Evolutionary conservation across 2,888 invertebrate species (phyloP).

Genomic region (Epistrophe grossulariae): DNA sequence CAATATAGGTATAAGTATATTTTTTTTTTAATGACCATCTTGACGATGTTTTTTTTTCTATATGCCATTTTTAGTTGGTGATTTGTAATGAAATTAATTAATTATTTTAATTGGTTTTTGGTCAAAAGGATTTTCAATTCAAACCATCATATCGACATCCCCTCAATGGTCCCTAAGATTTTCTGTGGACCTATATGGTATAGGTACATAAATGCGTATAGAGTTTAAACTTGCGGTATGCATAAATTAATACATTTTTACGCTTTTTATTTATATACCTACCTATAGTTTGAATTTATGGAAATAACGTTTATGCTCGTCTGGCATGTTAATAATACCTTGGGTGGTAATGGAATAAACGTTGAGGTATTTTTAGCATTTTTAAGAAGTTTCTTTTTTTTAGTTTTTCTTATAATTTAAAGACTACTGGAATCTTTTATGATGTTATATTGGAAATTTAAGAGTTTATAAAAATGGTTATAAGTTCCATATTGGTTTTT

Average conservation of each 20-base stretch:
- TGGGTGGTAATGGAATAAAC: conserved; percentile 69
- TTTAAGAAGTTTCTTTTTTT: conserved; percentile 25
- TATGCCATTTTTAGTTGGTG: conserved; percentile 34
- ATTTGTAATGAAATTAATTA: conserved; percentile 72
- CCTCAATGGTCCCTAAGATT: no score
- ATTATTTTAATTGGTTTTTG: conserved; percentile 70
- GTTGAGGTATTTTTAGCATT: conserved; percentile 52
- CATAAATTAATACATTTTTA: conserved; percentile 68
- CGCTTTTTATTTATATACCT: conserved; percentile 47
- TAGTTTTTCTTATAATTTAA: not conserved
- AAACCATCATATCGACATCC: conserved; percentile 35
- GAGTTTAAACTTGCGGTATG: conserved; percentile 33
- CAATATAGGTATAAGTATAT: no score
- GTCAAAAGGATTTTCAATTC: conserved; percentile 37
- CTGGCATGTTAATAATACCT: conserved; percentile 31
- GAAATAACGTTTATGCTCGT: conserved; percentile 33
- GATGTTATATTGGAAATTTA: not conserved
- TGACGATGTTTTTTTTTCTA: not conserved
- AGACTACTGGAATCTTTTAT: conserved; percentile 5
- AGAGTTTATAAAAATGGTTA: conserved; percentile 46
- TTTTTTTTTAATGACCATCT: conserved; percentile 5
- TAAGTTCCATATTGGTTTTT: conserved; percentile 47
- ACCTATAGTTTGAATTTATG: conserved; percentile 55
- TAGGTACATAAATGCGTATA: conserved; percentile 37
- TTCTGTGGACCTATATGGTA: conserved; percentile 20